Evolutionary conservation across 1,140 invertebrate genomes (phyloP).

Genomic region (Periplaneta americana): DNA sequence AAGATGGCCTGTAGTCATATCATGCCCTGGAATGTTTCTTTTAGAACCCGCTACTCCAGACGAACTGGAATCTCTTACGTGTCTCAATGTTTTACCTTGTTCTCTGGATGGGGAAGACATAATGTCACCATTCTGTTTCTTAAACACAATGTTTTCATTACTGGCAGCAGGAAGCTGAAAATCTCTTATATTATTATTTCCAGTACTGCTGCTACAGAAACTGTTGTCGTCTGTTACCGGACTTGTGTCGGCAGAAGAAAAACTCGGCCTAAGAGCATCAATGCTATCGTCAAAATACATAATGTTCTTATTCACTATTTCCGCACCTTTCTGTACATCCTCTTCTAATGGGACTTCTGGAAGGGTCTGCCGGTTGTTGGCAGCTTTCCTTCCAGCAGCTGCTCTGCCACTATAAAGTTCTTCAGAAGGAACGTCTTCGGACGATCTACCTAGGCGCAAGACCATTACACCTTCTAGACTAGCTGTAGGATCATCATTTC

Average conservation of each 20-base stretch:
- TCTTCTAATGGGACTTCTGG: neutral
- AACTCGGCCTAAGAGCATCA: neutral
- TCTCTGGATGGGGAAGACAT: neutral
- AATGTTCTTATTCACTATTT: neutral
- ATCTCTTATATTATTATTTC: conserved; percentile 9
- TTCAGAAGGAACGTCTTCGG: neutral
- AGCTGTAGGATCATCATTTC: neutral
- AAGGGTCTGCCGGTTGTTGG: neutral
- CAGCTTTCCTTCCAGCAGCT: neutral
- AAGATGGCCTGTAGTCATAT: neutral
- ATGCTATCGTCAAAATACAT: neutral
- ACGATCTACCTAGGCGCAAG: neutral
- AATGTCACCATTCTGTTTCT: neutral
- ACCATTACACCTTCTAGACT: neutral
- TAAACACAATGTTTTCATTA: neutral
- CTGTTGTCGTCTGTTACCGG: conserved; percentile 6
- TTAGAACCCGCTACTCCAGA: neutral
- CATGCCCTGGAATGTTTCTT: neutral
- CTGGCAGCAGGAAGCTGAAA: neutral
- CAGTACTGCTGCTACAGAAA: conserved; percentile 1
- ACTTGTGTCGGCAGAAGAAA: neutral
- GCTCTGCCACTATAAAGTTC: neutral
- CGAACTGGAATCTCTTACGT: neutral
- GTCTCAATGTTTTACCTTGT: neutral
- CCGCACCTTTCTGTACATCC: neutral